phyloP scores from a whole-genome alignment of 2,797 vertebrate genomes.

The Tolypeutes matacus region DNA sequence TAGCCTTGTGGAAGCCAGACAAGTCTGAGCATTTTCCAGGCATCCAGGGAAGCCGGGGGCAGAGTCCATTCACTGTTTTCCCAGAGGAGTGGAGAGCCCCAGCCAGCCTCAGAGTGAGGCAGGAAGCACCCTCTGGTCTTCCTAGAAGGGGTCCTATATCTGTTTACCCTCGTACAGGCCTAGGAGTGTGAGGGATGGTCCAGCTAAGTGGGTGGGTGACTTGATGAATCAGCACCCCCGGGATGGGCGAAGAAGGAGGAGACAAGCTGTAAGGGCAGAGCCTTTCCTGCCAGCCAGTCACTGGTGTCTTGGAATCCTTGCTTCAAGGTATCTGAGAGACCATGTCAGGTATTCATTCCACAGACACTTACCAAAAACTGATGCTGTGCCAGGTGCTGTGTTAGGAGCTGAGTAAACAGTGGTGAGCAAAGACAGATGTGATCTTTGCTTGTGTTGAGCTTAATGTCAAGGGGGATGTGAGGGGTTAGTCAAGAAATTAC shows the following conservation, averaged over 20 bases:
- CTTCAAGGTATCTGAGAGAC: background rate
- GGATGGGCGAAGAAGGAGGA: background rate
- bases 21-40: background rate
- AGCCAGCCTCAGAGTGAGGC: background rate
- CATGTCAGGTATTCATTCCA: background rate
- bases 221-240: background rate
- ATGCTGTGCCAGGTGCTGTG: background rate
- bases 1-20: background rate
- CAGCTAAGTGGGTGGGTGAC: background rate
- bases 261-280: rapidly evolving
- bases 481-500: background rate
- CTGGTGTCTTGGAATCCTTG: background rate
- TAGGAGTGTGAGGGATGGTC: background rate
- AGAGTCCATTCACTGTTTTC: background rate
- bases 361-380: background rate
- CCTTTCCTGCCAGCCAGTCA: background rate
- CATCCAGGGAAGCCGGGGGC: background rate
- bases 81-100: background rate
- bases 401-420: background rate
- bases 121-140: background rate
- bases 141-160: background rate
- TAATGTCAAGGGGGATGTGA: background rate
- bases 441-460: background rate
- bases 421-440: background rate
- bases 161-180: background rate